Evolutionary conservation across 2,888 invertebrate species (phyloP).

Genomic region (Trypoxylon attenuatum): DNA sequence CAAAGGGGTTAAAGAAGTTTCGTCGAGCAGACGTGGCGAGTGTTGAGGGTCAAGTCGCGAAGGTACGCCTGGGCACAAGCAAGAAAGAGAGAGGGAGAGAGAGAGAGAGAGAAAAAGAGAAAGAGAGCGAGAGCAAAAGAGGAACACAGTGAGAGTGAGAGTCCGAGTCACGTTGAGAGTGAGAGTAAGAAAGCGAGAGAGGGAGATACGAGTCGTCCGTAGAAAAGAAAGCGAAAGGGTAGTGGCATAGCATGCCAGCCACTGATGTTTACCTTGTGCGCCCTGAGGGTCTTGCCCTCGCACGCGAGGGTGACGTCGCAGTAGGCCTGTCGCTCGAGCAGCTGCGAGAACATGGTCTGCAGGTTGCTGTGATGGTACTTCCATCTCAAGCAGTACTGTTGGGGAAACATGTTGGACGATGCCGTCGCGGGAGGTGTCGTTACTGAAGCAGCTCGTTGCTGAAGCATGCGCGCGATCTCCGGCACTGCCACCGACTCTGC

Average conservation of each 20-base stretch:
- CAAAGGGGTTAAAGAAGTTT: background rate
- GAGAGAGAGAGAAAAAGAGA: background rate
- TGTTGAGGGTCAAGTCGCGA: background rate
- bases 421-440: constrained; percentile 57
- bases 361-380: constrained; percentile 94
- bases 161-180: background rate
- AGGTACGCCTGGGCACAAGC: background rate
- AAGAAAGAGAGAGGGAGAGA: background rate
- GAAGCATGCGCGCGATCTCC: constrained; percentile 66
- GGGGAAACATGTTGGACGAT: constrained; percentile 82
- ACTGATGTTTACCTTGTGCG: constrained; percentile 81
- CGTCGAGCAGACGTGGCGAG: background rate
- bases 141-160: background rate
- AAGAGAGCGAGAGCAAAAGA: background rate
- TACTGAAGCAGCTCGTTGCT: constrained; percentile 66
- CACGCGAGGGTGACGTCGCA: constrained; percentile 94
- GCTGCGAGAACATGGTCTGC: constrained; percentile 91
- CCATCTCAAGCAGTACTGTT: constrained; percentile 94
- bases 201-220: background rate
- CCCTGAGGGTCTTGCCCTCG: constrained; percentile 86
- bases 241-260: background rate
- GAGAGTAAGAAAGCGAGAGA: constrained; percentile 7
- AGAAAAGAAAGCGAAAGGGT: background rate
- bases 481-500: constrained; percentile 43
- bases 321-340: constrained; percentile 90